Conservation (phyloP, 2,888 invertebrate genomes). For the Brachyopa scutellaris region DNA sequence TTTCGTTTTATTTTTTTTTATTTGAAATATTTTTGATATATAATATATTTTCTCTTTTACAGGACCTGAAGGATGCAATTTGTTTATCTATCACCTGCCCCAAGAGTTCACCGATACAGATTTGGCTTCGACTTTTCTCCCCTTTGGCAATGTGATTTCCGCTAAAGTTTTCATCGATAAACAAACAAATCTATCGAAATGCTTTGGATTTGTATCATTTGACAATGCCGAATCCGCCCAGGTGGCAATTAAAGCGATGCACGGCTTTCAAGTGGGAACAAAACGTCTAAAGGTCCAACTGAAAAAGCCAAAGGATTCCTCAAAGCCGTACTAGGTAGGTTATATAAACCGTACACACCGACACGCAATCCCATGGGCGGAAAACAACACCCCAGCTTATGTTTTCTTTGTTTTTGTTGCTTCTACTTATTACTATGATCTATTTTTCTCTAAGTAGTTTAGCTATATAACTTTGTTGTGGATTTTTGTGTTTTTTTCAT, state of each 20-base stretch:
- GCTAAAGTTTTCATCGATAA: constrained; percentile 99
- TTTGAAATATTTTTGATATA: not conserved
- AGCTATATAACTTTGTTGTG: constrained; percentile 52
- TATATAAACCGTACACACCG: not conserved
- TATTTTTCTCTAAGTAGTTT: constrained; percentile 12
- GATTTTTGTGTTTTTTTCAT: constrained; percentile 56
- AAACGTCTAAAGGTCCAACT: constrained; percentile 99
- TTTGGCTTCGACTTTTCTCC: constrained; percentile 97
- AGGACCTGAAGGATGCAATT: constrained; percentile 99
- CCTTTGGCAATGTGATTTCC: constrained; percentile 98
- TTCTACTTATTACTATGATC: constrained; percentile 21
- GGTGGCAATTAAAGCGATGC: constrained; percentile 98
- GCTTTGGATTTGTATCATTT: constrained; percentile 99
- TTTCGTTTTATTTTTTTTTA: no score
- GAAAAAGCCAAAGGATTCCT: constrained; percentile 96
- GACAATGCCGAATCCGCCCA: constrained; percentile 97
- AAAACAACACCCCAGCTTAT: constrained; percentile 46
- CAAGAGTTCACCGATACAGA: constrained; percentile 99
- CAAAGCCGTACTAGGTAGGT: constrained; percentile 92
- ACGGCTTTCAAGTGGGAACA: constrained; percentile 98
- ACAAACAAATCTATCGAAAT: constrained; percentile 99
- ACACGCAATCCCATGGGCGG: not conserved
- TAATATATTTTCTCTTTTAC: no score
- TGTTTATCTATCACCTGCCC: constrained; percentile 99
- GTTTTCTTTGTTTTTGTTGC: constrained; percentile 34